Base-by-base conservation (phyloP, 2,113 vertebrate genomes). In the Elachura formosa region DNA sequence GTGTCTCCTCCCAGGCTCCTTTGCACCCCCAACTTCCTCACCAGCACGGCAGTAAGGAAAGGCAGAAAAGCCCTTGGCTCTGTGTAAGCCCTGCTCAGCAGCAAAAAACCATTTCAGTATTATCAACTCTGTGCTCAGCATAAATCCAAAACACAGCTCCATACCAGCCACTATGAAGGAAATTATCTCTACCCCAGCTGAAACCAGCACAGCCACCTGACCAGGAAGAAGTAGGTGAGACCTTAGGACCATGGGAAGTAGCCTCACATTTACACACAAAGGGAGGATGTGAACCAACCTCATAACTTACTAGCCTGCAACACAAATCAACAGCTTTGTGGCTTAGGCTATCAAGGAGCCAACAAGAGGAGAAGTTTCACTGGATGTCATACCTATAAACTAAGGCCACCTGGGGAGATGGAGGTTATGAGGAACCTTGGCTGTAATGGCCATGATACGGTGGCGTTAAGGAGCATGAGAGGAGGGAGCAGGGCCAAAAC, bases 341-440 rank as follows among this genome's bases (percentile, higher is more conserved):
- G 13, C 54, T 22, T 4, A n/a, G 33, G 7, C 61, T 26, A 31
- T 18, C 0, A 0, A 26, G 4, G 22, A 41, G 14, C 18, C 12
- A 25, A 2, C 0, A 0, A 52, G 45, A 51, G 8, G 34, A 84
- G 62, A 6, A 40, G 14, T 21, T 89, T 52, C 56, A 24, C 10
- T 61, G 51, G 26, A 29, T 67, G 36, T 52, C 12, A 19, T 58
- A 14, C 26, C 20, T 56, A 12, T 2, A 43, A 74, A 36, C 4
- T 68, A 26, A 49, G 75, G 9, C n/a, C 19, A 31, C 2, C 9
- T 71, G 48, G 22, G 23, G 20, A 71, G 31, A 29, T 34, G 55
- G 62, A 48, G 20, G 6, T 62, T 40, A 24, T 31, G 9, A 67
- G 31, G 11, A 67, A 23, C 23, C 58, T 76, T 90, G 41, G 2